phyloP scores from a whole-genome alignment of 2,113 vertebrate genomes.

The Ovis aries region ARS-UI_Ramb_v3.0 NC_056063.1:39128501-39129000 shows the following conservation, averaged over 20 bases:
- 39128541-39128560: not conserved
- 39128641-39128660: not conserved
- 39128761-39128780: not conserved
- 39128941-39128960: not conserved
- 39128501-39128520: no score
- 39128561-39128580: not conserved
- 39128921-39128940: not conserved
- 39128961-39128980: not conserved
- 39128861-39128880: not conserved
- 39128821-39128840: not conserved
- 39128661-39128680: not conserved
- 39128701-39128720: not conserved
- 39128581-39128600: not conserved
- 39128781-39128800: not conserved
- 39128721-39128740: no score
- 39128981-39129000: not conserved
- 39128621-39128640: not conserved
- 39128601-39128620: not conserved
- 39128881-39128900: not conserved
- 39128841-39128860: not conserved
- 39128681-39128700: not conserved
- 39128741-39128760: not conserved
- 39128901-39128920: not conserved
- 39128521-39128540: not conserved
- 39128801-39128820: not conserved